These are phyloP conservation scores for Paramormyrops hopkinsi DNA, from an alignment of 2,797 vertebrate species.

Conservation along the genomic window DNA sequence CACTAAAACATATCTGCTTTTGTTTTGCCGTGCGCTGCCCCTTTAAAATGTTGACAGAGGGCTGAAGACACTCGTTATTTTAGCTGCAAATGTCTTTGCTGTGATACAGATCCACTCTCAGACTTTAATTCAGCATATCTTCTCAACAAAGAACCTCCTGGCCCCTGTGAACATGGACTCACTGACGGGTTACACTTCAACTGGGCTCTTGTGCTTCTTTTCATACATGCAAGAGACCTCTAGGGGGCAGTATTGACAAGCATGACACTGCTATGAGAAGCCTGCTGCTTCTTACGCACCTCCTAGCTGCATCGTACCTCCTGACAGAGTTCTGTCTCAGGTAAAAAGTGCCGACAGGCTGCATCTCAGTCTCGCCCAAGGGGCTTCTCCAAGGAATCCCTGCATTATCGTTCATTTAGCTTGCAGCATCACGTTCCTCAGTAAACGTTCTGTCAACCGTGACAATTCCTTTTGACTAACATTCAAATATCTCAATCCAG, in stretches of 20 bases:
- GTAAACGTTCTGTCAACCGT: not conserved
- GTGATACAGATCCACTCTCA: not conserved
- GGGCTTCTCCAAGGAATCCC: not conserved
- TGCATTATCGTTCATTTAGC: not conserved
- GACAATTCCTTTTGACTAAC: not conserved
- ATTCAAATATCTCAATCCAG: not conserved
- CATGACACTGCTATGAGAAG: not conserved
- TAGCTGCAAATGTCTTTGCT: not conserved
- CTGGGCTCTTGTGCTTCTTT: not conserved
- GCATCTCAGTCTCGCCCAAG: not conserved
- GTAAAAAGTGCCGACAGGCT: not conserved
- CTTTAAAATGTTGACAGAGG: not conserved
- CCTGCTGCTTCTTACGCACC: not conserved
- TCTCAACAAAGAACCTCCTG: not conserved
- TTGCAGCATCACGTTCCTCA: not conserved
- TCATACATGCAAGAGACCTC: not conserved
- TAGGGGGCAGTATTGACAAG: constrained; percentile 4
- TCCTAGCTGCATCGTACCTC: not conserved
- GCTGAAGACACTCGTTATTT: not conserved
- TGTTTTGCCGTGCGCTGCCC: not conserved
- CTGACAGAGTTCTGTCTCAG: not conserved
- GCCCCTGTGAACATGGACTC: not conserved
- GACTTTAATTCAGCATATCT: not conserved
- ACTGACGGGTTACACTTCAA: not conserved
- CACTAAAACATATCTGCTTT: not conserved